Percentiles rank a stretch among this genome's conserved stretches.
phyloP scores from a whole-genome alignment of 2,888 invertebrate genomes.

The Dichetophora obliterata region DNA sequence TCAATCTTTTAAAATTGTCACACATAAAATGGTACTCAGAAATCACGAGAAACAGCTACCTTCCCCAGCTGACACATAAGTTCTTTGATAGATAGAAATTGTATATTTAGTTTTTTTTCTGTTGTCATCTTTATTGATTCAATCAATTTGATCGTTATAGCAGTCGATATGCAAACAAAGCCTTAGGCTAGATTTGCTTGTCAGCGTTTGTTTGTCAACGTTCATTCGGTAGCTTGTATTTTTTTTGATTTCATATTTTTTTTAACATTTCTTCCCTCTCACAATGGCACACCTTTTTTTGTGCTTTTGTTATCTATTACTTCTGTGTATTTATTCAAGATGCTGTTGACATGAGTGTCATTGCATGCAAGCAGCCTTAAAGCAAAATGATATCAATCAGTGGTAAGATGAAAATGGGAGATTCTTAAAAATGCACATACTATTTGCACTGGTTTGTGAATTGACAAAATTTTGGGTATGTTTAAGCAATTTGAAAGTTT shows the following conservation, averaged over 20 bases:
- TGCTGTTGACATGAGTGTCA: constrained; percentile 3
- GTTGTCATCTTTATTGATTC: constrained; percentile 54
- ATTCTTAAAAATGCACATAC: no score
- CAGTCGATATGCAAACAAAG: constrained; percentile 59
- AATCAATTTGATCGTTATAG: constrained; percentile 57
- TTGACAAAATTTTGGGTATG: no score
- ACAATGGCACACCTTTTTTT: background rate
- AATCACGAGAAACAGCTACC: background rate
- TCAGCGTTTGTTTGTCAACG: background rate
- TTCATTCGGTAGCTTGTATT: background rate
- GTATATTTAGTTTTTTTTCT: background rate
- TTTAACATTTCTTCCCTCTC: background rate
- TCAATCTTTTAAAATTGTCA: background rate
- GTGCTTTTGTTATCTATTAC: constrained; percentile 11
- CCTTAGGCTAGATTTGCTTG: constrained; percentile 50
- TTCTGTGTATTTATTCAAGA: background rate
- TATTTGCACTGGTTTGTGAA: no score
- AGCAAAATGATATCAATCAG: no score
- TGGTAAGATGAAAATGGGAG: no score
- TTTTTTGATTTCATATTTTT: constrained; percentile 19
- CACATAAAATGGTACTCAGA: background rate
- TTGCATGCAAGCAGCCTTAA: background rate
- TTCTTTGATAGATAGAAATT: background rate
- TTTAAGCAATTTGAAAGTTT: no score
- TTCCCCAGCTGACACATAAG: background rate